Base-by-base conservation (phyloP, 2,888 invertebrate species). In the Syrista parreyssii region DNA sequence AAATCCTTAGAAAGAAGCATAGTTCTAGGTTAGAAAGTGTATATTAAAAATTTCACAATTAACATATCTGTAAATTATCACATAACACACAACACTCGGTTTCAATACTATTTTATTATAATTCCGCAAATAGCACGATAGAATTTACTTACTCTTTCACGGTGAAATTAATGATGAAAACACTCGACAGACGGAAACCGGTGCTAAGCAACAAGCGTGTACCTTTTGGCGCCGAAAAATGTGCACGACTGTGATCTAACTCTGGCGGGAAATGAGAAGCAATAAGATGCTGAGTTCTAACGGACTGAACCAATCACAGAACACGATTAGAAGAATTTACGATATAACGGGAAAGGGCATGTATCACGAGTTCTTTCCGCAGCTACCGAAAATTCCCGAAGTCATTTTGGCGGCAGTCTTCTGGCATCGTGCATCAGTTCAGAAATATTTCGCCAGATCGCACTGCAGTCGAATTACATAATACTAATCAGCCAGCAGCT, bases 151-250 rank as follows among this genome's bases (percentile, higher is more conserved):
- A 73, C 78, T 30, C n/a, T 74, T 40, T 76, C 68, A 32, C 55
- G 30, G 30, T 35, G 73, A 40, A 73, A 68, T 76, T 69, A 31
- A 36, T 12, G 76, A 73, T 34, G n/a, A 76, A 78, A 76, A 76
- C 55, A 76, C 76, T 68, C 78, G 76, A 76, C 36, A 68, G 68
- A 78, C 68, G 73, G 76, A 33, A 78, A n/a, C 78, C 78, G 78
- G 78, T 76, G 73, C 76, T 75, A 78, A 74, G 76, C 78, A 78
- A 76, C 78, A 75, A 78, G 78, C 78, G 78, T 78, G 78, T 78
- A 76, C 74, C 72, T 78, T 78, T 78, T 78, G 78, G 78, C 78
- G 78, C 78, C 76, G 32, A 75, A 78, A 78, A 73, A 68, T 76
- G 15, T 76, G 34, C 73, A 72, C 71, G 30, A 30, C 36, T 33